Evolutionary conservation across 2,888 invertebrate genomes (phyloP).

Genomic region (Coronaproctus castanopsis): DNA sequence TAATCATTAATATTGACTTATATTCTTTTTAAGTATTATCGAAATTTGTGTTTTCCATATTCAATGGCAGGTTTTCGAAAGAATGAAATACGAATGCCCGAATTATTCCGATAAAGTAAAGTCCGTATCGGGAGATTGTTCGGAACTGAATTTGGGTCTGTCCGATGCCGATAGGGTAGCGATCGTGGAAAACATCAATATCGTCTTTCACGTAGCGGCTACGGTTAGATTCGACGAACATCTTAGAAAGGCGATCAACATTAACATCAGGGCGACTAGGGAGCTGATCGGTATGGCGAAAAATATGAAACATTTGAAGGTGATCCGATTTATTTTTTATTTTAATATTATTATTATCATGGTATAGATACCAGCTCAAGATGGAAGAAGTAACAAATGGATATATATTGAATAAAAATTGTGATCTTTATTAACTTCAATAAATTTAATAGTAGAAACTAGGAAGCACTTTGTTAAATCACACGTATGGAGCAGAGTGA

Average conservation of each 20-base stretch:
- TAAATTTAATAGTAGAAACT: no score
- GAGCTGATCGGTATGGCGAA: slow-evolving; percentile 48
- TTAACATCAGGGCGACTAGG: slow-evolving; percentile 56
- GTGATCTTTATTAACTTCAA: no score
- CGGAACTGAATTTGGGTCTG: slow-evolving; percentile 40
- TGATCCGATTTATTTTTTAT: no score
- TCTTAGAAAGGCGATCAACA: slow-evolving; percentile 48
- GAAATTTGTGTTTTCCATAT: no score
- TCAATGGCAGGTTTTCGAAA: slow-evolving; percentile 15
- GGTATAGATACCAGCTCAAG: no score
- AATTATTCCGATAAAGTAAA: slow-evolving; percentile 43
- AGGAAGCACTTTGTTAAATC: no score
- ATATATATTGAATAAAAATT: no score
- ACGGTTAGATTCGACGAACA: slow-evolving; percentile 75
- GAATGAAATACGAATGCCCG: slow-evolving; percentile 24
- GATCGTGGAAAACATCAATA: slow-evolving; percentile 27
- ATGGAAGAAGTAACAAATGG: no score
- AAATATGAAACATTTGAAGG: slow-evolving; percentile 47
- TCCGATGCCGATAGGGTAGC: slow-evolving; percentile 37
- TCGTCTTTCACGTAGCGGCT: slow-evolving; percentile 76
- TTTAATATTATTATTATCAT: no score
- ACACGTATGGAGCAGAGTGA: no score
- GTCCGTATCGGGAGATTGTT: slow-evolving; percentile 45
- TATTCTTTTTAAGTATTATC: no score
- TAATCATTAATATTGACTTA: no score